Evolutionary conservation across 2,797 vertebrate species (phyloP), one percentile per base, ranked within the genome.

Genomic region (Chaetophractus vellerosus): DNA sequence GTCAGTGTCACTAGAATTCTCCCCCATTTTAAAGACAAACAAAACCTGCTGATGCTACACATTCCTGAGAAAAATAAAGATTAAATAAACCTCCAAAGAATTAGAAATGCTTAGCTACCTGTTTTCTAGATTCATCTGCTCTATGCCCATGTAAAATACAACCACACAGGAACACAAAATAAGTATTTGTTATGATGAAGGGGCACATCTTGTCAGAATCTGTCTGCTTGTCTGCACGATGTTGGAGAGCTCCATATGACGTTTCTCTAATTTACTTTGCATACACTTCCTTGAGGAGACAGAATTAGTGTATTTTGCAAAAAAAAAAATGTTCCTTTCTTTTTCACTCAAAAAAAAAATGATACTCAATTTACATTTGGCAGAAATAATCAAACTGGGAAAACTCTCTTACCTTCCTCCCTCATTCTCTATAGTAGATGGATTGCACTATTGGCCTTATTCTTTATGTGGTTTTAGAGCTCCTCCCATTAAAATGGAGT

Each of bases 21-120:
- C 79, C 10, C 28, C 57, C 63, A 7, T 95, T 28, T 83, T 48
- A 50, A 94, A 94, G 63, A 95, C 95, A 96, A 91, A 92, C 57
- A 63, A 9, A 66, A 75, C 0, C 5, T 85, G 85, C 76, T 95
- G 33, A 71, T 38, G 59, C 15, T 2, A 76, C 66, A 72, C 81
- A 55, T 85, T 71, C 91, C 4, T 72, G 33, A 69, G 63, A 78
- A 28, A 86, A 89, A 10, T 9, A 64, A 94, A 92, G 55, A 83
- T 75, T 36, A 90, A 93, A 66, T 36, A 90, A 93, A 57, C 63
- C 33, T 91, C 76, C 63, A 28, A 68, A 91, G 81, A 95, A 38
- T 69, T 76, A 87, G 92, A 79, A 95, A 91, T 41, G 41, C 55
- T 88, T 92, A 41, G 72, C 88, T 78, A 84, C 31, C 82, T 85